phyloP scores from a whole-genome alignment of 1,140 invertebrate species.

The Phymastichus coffea region DNA sequence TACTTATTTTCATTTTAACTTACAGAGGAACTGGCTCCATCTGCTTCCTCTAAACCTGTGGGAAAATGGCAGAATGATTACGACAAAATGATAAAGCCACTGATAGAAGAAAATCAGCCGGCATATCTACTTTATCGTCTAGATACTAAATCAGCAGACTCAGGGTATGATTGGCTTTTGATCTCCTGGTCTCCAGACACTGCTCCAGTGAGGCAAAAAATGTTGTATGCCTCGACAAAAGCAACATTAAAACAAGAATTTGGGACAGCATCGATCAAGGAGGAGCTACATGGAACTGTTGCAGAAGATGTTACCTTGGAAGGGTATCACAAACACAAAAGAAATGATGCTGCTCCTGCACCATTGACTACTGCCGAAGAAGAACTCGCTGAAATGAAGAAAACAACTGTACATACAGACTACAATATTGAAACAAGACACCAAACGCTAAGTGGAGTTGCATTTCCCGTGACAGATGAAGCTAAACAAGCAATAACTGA shows the following conservation, averaged over 20 bases:
- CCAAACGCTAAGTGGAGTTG: conserved; percentile 87
- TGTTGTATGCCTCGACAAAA: conserved; percentile 98
- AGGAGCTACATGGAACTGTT: conserved; percentile 86
- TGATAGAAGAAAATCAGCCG: conserved; percentile 85
- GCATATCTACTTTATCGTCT: conserved; percentile 89
- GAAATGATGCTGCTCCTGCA: conserved; percentile 75
- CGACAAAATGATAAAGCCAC: conserved; percentile 73
- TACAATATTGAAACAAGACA: conserved; percentile 83
- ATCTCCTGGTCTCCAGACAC: conserved; percentile 94
- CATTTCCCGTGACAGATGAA: conserved; percentile 87
- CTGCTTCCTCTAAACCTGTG: conserved; percentile 66
- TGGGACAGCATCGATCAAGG: conserved; percentile 84
- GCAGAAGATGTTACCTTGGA: conserved; percentile 79
- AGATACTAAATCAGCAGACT: conserved; percentile 55
- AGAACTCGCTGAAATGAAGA: conserved; percentile 79
- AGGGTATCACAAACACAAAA: conserved; percentile 80
- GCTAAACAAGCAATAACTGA: conserved; percentile 74
- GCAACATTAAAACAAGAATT: conserved; percentile 97
- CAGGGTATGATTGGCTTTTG: conserved; percentile 90
- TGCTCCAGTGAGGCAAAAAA: conserved; percentile 89
- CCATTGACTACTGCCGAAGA: conserved; percentile 89
- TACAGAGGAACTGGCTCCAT: conserved; percentile 77
- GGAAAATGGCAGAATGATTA: conserved; percentile 88
- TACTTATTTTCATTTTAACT: too few species aligned
- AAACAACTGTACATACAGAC: conserved; percentile 73